Percentiles rank a stretch among this genome's conserved stretches.
These are phyloP conservation scores for Channa striata DNA, from an alignment of 2,797 vertebrate genomes.

Conservation along the genomic window DNA sequence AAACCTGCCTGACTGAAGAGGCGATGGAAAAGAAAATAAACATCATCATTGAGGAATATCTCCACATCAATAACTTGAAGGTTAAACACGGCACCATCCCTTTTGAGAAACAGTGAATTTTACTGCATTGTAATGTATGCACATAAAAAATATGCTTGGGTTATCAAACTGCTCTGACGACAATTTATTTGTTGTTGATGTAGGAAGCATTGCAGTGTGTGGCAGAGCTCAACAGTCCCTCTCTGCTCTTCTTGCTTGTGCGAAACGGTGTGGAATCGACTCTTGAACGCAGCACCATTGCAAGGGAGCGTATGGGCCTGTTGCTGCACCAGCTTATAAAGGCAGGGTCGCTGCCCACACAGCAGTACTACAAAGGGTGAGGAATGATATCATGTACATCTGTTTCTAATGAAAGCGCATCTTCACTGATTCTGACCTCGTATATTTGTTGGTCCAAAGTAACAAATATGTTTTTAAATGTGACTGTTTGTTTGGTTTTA, in stretches of 20 bases:
- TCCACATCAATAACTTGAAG: conserved; percentile 98
- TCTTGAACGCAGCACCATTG: conserved; percentile 93
- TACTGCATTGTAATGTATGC: neutral
- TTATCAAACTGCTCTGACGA: neutral
- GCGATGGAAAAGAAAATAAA: conserved; percentile 94
- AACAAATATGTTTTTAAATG: neutral
- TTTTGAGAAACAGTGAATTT: neutral
- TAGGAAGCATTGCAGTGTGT: conserved; percentile 98
- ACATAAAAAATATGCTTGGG: neutral
- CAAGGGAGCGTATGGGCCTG: conserved; percentile 91
- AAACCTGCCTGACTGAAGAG: conserved; percentile 90
- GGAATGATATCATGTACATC: neutral
- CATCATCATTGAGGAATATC: conserved; percentile 95
- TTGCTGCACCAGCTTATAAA: conserved; percentile 91
- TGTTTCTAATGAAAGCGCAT: neutral
- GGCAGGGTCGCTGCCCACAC: conserved; percentile 82
- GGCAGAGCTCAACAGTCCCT: conserved; percentile 89
- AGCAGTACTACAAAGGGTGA: conserved; percentile 97
- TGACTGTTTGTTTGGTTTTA: conserved; percentile 56
- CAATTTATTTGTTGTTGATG: neutral
- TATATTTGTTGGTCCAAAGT: neutral
- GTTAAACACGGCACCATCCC: conserved; percentile 63
- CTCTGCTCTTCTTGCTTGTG: conserved; percentile 93
- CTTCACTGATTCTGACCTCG: too few species aligned
- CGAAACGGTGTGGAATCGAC: conserved; percentile 93